Base-by-base conservation (phyloP, 2,888 invertebrate genomes). In the Hemithea aestivaria region DNA sequence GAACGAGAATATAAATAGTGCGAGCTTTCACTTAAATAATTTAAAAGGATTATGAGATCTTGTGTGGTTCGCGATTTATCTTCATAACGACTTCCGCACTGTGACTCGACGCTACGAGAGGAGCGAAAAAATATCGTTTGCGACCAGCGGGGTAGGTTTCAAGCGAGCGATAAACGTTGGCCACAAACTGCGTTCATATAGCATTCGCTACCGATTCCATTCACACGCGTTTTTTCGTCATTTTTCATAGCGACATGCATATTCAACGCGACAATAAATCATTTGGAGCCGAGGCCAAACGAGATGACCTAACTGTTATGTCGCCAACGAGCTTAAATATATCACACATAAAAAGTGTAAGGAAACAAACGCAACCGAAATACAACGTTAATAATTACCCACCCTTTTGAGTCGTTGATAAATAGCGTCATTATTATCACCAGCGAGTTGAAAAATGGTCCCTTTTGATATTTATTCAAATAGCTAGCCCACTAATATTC, bases 201-300 rank as follows among this genome's bases (percentile, higher is more conserved):
- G 21, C 35, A 27, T 23, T 29, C 41, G 48, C 38, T 40, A 45
- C 54, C 47, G 54, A 60, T 56, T 58, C 61, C 51, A 63, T 62
- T 57, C 66, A 50, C 62, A 58, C 66, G 66, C 69, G 66, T 63
- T 72, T 73, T 66, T 67, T 73, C 75, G 69, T 81, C 79, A 83
- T 84, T 84, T 84, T 84, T 87, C 85, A 85, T 84, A 73, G 66
- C 73, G 79, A 80, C 83, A 83, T 84, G 84, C 83, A 85, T 87
- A 84, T 84, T 87, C 83, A 85, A 81, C 81, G 66, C 61, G 67
- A 81, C 71, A 73, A 85, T 87, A 84, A 83, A 87, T 87, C 85
- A 87, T 74, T 70, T 65, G 51, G 61, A 69, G 71, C 72, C 65
- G 75, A 60, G 65, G 58, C 71, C 73, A 66, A 73, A 76, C 73